Evolutionary conservation across 2,797 vertebrate species (phyloP), one percentile per base, ranked within the genome.

Genomic region (Xenops minutus): DNA sequence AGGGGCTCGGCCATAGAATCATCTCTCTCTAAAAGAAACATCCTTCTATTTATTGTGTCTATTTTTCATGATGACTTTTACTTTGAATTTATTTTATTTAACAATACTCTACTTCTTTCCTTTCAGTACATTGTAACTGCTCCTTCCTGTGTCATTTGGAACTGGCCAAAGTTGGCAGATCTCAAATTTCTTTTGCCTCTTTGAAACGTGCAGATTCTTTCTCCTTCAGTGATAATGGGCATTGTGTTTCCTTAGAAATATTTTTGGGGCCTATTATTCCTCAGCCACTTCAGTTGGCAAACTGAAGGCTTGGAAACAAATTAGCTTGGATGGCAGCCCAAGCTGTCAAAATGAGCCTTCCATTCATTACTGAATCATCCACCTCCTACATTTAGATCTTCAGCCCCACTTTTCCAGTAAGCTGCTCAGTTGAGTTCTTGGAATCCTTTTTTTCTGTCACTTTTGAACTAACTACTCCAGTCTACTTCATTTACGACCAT

Each of bases 181-280:
- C 93, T 96, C 94, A 91, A 85, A 95, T 97, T 97, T 96, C 94
- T 96, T 93, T 95, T 93, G 87, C 71, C 80, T 91, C 86, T 97
- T 96, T 97, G 94, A 97, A 96, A 95, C 9, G 52, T 83, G 83
- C 85, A 83, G 92, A 72, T 95, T 90, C 94, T 94, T 96, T 97
- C 88, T 96, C 93, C 96, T 77, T 83, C 81, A 59, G 92, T 93
- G 94, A 97, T 96, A 96, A 97, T 96, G 96, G 94, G 74, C 78
- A 93, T 93, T 91, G 91, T 89, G 91, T 93, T 95, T 94, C 94
- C 88, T 94, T 91, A 93, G 97, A 98, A 97, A 97, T 97, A 97
- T 98, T 97, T 97, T 97, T 96, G 75, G 95, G 90, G 67, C 95
- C 96, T 97, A 94, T 96, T 97, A 97, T 96, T 98, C 96, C 94